A percentile compares a stretch with the other conserved stretches of the same genome.
Evolutionary conservation across 2,797 vertebrate species (phyloP).

Genomic region (Lagocephalus sceleratus): DNA sequence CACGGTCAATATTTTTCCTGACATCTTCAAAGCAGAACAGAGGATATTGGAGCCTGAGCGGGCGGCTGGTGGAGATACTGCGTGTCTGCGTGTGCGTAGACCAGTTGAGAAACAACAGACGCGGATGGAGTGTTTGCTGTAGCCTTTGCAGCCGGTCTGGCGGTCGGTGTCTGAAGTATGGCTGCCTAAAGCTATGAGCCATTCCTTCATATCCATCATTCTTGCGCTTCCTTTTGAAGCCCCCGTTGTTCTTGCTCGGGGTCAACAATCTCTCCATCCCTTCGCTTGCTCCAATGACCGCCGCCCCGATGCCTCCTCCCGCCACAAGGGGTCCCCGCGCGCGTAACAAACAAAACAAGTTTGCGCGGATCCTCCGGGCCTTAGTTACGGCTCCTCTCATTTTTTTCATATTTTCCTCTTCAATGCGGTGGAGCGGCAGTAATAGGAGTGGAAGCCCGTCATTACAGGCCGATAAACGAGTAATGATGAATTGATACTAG

Average conservation of each 20-base stretch:
- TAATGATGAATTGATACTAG: slow-evolving; percentile 40
- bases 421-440: slow-evolving; percentile 36
- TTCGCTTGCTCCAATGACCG: slow-evolving; percentile 11
- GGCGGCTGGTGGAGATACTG: slow-evolving; percentile 40
- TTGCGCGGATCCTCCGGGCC: slow-evolving; percentile 1
- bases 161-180: slow-evolving; percentile 40
- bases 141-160: slow-evolving; percentile 30
- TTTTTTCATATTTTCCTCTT: slow-evolving; percentile 23
- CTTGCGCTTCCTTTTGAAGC: slow-evolving; percentile 48
- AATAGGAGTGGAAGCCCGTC: slow-evolving; percentile 29
- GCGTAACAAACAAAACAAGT: slow-evolving; percentile 52
- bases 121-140: slow-evolving; percentile 9
- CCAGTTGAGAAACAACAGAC: slow-evolving; percentile 37
- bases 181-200: slow-evolving; percentile 44
- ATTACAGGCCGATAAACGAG: slow-evolving; percentile 33
- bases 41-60: slow-evolving; percentile 62
- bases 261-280: slow-evolving; percentile 19
- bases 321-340: slow-evolving; percentile 73
- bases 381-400: slow-evolving; percentile 2
- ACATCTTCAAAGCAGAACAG: slow-evolving; percentile 66
- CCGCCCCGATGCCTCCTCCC: slow-evolving; percentile 16
- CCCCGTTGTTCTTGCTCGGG: slow-evolving; percentile 8
- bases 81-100: slow-evolving; percentile 26
- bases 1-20: slow-evolving; percentile 75
- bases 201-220: slow-evolving; percentile 55